Base-by-base conservation (phyloP, 2,888 invertebrate species). In the Stomorhina lunata region DNA sequence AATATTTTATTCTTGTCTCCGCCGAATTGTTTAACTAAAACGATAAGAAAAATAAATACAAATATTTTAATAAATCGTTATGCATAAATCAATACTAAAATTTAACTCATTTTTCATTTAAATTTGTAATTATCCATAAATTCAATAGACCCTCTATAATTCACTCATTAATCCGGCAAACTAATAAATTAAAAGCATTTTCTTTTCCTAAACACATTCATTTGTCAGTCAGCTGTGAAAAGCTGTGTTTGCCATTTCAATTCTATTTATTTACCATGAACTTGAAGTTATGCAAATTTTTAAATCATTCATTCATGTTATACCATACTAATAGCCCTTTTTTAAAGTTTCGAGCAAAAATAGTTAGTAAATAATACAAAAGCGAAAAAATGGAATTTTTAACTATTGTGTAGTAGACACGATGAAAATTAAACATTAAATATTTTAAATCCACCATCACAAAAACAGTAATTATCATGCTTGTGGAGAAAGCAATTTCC, bases 401-500 rank as follows among this genome's bases (percentile, higher is more conserved):
- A 68, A 57, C 20, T 12, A 57, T 4, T 12, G n/a, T n/a, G n/a
- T n/a, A n/a, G n/a, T 27, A 40, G 15, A n/a, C 12, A n/a, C n/a
- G n/a, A 4, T 55, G 25, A 57, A 50, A 40, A 34, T 40, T 2
- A 50, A 50, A 32, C 53, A 63, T 53, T 53, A 53, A 66, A 66
- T 65, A 59, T 32, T 53, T 50, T 40, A 63, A 63, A 37, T 55
- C 61, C 53, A 57, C 34, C n/a, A n/a, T 59, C 15, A 72, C 37
- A 10, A 4, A 25, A 48, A 20, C 17, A 40, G n/a, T n/a, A n/a
- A n/a, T n/a, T n/a, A n/a, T n/a, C n/a, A 65, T 43, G 34, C 45
- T 43, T 55, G 32, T 43, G 53, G 61, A 80, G 55, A 48, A 68
- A 57, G 55, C 37, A 69, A 75, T 80, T 80, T 80, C 69, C 75